A percentile compares a stretch with the other conserved stretches of the same genome.
Conservation (phyloP, 2,797 vertebrate genomes). For the Etheostoma perlongum region DNA sequence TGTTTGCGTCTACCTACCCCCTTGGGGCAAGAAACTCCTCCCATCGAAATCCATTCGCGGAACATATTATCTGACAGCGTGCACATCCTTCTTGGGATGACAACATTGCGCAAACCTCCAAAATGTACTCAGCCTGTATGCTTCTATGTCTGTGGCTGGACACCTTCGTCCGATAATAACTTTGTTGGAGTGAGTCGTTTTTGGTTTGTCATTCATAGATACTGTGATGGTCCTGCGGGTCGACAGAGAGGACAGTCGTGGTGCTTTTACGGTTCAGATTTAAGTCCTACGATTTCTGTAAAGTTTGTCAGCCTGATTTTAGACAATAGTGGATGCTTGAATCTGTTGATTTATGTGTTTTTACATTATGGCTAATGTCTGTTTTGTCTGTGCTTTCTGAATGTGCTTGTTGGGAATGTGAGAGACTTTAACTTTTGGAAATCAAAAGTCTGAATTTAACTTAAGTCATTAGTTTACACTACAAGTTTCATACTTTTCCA, state of each 20-base stretch:
- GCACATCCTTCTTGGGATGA: background rate
- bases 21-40: constrained; percentile 83
- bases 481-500: background rate
- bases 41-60: constrained; percentile 82
- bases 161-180: constrained; percentile 31
- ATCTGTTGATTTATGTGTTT: background rate
- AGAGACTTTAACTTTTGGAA: background rate
- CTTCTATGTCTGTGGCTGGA: too few relatives aligned
- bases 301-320: background rate
- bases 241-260: background rate
- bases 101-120: too few relatives aligned
- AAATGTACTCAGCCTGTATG: too few relatives aligned
- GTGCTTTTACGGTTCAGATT: background rate
- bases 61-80: constrained; percentile 77
- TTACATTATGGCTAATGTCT: background rate
- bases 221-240: background rate
- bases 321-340: background rate
- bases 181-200: constrained; percentile 18
- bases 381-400: background rate
- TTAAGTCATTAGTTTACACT: background rate
- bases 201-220: constrained; percentile 22
- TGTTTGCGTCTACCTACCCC: constrained; percentile 77
- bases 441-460: background rate
- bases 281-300: background rate
- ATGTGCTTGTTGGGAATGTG: background rate